These are phyloP conservation scores for Prorops nasuta DNA, from an alignment of 1,140 invertebrate genomes.

Conservation along the genomic window DNA sequence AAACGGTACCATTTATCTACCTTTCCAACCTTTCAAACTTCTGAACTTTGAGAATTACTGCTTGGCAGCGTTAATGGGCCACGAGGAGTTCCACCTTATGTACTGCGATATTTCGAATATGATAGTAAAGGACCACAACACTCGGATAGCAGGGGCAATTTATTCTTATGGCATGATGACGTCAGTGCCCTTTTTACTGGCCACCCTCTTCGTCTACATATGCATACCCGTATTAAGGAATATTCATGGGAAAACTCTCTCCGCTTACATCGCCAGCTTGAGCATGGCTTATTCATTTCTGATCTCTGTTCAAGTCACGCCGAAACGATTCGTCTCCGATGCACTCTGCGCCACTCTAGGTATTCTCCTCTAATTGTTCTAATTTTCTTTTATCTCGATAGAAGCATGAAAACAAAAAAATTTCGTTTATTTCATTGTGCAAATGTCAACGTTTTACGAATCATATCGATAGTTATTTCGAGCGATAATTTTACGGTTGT, in stretches of 20 bases:
- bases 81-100: neutral
- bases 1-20: slow-evolving; percentile 21
- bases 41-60: slow-evolving; percentile 14
- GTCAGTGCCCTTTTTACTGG: slow-evolving; percentile 65
- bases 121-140: neutral
- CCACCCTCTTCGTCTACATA: slow-evolving; percentile 68
- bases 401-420: too few species aligned
- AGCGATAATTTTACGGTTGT: too few species aligned
- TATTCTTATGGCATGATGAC: slow-evolving; percentile 58
- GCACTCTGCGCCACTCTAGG: slow-evolving; percentile 15
- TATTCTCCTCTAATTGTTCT: too few species aligned
- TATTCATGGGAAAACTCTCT: slow-evolving; percentile 67
- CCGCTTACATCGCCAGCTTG: slow-evolving; percentile 64
- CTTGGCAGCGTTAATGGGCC: neutral
- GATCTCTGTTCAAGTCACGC: slow-evolving; percentile 43
- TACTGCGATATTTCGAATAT: neutral
- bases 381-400: too few species aligned
- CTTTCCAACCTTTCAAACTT: neutral
- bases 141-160: neutral
- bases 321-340: neutral
- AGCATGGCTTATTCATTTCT: slow-evolving; percentile 60
- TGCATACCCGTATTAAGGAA: slow-evolving; percentile 65
- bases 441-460: too few species aligned
- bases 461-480: too few species aligned
- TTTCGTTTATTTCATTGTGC: too few species aligned